These are phyloP conservation scores for Ptilorrhoa leucosticta DNA, from an alignment of 2,113 vertebrate genomes.

Conservation along the genomic window DNA sequence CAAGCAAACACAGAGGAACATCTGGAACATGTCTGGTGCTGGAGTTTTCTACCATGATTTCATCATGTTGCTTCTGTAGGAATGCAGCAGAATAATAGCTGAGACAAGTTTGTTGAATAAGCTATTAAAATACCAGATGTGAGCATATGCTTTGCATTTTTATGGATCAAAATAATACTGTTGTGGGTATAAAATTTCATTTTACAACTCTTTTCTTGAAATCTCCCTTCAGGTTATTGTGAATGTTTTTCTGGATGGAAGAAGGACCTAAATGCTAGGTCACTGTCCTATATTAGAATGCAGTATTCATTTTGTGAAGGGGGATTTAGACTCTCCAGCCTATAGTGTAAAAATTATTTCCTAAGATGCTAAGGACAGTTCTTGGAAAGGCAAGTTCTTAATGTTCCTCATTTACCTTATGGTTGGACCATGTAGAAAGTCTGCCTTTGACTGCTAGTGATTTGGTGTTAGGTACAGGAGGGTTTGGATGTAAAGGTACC, in stretches of 20 bases:
- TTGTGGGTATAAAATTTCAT: not conserved
- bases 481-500: not conserved
- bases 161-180: conserved; percentile 17
- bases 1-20: not conserved
- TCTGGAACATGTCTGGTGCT: not conserved
- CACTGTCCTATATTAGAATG: not conserved
- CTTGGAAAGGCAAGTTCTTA: not conserved
- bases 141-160: conserved; percentile 30
- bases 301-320: not conserved
- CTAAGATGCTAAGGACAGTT: not conserved
- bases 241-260: not conserved
- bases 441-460: not conserved
- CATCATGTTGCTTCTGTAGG: conserved; percentile 46
- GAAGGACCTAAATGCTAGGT: not conserved
- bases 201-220: not conserved
- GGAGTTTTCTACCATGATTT: conserved; percentile 33
- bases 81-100: conserved; percentile 35
- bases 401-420: not conserved
- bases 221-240: not conserved
- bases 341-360: not conserved
- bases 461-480: not conserved
- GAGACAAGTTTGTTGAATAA: conserved; percentile 34
- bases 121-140: conserved; percentile 40
- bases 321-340: not conserved
- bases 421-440: not conserved